These are phyloP conservation scores for Nasonia vitripennis DNA, from an alignment of 1,140 invertebrate genomes.

Conservation along the genomic window DNA sequence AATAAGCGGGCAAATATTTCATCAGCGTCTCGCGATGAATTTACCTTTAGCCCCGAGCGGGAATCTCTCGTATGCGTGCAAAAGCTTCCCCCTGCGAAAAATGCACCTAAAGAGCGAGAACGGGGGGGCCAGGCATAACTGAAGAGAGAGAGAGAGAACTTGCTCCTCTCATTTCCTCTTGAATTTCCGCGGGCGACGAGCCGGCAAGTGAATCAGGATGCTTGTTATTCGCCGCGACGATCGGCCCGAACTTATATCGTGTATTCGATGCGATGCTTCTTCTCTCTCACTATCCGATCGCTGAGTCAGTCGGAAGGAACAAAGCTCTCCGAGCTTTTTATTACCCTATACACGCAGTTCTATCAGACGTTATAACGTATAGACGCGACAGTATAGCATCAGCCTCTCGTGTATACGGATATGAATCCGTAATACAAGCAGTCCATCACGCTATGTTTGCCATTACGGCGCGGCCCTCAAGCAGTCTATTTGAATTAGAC, in stretches of 20 bases:
- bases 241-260: neutral
- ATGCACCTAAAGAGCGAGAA: neutral
- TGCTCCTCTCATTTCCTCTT: slow-evolving; percentile 56
- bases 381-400: no score
- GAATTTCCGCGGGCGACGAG: slow-evolving; percentile 52
- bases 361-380: no score
- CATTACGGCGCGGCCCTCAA: slow-evolving; percentile 20
- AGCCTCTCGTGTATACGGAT: no score
- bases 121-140: neutral
- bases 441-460: slow-evolving; percentile 15
- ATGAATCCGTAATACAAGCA: slow-evolving; percentile 27
- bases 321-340: no score
- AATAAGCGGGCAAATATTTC: neutral
- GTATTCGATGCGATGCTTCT: neutral
- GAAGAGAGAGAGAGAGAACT: slow-evolving; percentile 23
- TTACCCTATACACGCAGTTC: no score
- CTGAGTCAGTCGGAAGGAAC: neutral
- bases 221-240: slow-evolving; percentile 15
- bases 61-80: neutral
- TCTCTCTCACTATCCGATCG: neutral
- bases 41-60: neutral
- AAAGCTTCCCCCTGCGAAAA: neutral
- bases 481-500: slow-evolving; percentile 41
- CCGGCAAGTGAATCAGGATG: slow-evolving; percentile 51
- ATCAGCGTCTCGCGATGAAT: neutral